Evolutionary conservation across 2,888 invertebrate species (phyloP).

Genomic region (Tortricodes alternella): DNA sequence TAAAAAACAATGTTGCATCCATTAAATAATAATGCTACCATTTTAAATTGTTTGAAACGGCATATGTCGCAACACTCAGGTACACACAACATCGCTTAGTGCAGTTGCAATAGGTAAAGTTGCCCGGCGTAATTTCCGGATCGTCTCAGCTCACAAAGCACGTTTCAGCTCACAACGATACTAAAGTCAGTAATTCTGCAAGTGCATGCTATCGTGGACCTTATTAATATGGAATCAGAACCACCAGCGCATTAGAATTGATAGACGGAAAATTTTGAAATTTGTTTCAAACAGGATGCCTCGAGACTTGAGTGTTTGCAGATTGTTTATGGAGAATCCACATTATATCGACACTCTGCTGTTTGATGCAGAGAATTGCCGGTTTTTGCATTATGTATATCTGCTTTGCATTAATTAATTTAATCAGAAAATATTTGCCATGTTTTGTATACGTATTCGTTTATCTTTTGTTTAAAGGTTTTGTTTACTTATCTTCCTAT

Average conservation of each 20-base stretch:
- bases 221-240: not conserved
- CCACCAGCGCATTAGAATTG: not conserved
- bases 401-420: too few relatives aligned
- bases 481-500: too few relatives aligned
- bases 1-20: too few relatives aligned
- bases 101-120: constrained; percentile 44
- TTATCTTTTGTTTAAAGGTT: too few relatives aligned
- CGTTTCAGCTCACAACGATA: constrained; percentile 36
- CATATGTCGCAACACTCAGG: not conserved
- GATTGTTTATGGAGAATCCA: constrained; percentile 32
- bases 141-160: constrained; percentile 50
- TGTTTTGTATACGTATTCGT: too few relatives aligned
- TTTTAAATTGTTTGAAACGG: not conserved
- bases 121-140: constrained; percentile 58
- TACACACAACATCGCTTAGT: constrained; percentile 22
- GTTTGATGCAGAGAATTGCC: too few relatives aligned
- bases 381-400: too few relatives aligned
- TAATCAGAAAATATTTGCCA: too few relatives aligned
- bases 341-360: not conserved
- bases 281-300: constrained; percentile 9
- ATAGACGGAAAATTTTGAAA: constrained; percentile 11
- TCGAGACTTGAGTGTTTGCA: constrained; percentile 2
- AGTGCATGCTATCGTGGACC: not conserved
- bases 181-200: not conserved
- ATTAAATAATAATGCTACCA: too few relatives aligned